Conservation (phyloP, 1,140 invertebrate species). For the Helicoverpa zea region DNA sequence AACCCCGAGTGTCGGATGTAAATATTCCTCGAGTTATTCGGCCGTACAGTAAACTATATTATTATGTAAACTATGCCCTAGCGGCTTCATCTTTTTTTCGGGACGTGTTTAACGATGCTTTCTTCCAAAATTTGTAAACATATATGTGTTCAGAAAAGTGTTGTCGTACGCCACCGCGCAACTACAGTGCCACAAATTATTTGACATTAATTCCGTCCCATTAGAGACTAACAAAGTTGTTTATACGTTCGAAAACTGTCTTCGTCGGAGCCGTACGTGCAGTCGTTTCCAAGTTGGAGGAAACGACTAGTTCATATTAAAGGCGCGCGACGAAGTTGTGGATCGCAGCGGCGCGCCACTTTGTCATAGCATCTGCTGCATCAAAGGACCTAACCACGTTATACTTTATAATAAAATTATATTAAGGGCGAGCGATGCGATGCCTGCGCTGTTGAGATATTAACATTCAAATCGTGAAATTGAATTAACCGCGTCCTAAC, state of each 20-base stretch:
- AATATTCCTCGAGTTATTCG: constrained; percentile 62
- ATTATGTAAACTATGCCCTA: constrained; percentile 61
- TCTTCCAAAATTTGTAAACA: constrained; percentile 12
- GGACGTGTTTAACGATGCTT: constrained; percentile 11
- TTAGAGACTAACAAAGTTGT: constrained; percentile 66
- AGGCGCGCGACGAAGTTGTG: constrained; percentile 63
- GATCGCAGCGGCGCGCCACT: constrained; percentile 59
- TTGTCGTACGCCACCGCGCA: constrained; percentile 5
- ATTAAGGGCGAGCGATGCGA: constrained; percentile 40
- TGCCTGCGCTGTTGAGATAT: constrained; percentile 38
- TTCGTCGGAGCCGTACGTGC: constrained; percentile 59
- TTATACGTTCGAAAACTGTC: constrained; percentile 67
- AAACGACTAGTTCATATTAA: constrained; percentile 71
- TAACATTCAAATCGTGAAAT: constrained; percentile 60
- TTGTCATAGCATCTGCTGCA: constrained; percentile 64
- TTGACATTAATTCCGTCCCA: constrained; percentile 60
- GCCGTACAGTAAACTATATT: constrained; percentile 61
- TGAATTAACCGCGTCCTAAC: constrained; percentile 57
- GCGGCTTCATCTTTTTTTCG: constrained; percentile 55
- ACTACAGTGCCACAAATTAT: constrained; percentile 43
- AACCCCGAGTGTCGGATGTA: constrained; percentile 52
- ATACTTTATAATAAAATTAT: constrained; percentile 54
- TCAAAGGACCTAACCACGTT: constrained; percentile 57
- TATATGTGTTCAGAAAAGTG: constrained; percentile 39
- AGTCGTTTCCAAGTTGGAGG: constrained; percentile 63